Conservation (phyloP, 1,140 invertebrate genomes). For the Diuraphis noxia region DNA sequence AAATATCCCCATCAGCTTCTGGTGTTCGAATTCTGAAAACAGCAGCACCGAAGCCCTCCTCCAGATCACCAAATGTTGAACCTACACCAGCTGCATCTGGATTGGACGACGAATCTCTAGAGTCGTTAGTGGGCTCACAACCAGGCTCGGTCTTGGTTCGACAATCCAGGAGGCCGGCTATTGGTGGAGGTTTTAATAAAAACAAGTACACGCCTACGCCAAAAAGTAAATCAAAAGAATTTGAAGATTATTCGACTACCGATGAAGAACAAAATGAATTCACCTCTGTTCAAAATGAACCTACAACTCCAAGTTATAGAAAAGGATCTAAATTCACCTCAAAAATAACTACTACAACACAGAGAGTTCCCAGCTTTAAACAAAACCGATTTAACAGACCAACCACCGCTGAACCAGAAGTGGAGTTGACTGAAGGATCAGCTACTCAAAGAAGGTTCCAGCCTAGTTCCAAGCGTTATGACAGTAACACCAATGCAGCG, state of each 20-base stretch:
- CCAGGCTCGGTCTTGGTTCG: slow-evolving; percentile 61
- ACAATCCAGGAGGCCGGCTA: slow-evolving; percentile 63
- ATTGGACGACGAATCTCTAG: slow-evolving; percentile 60
- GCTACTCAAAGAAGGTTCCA: not conserved
- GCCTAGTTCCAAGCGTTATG: slow-evolving; percentile 38
- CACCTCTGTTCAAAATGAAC: slow-evolving; percentile 9
- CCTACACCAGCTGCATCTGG: slow-evolving; percentile 48
- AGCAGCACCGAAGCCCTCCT: slow-evolving; percentile 63
- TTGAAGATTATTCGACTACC: slow-evolving; percentile 39
- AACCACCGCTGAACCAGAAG: slow-evolving; percentile 58
- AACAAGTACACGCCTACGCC: slow-evolving; percentile 44
- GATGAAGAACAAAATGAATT: slow-evolving; percentile 43
- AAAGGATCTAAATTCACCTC: slow-evolving; percentile 32
- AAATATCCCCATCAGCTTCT: slow-evolving; percentile 72
- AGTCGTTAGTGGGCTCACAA: slow-evolving; percentile 59
- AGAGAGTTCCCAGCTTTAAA: slow-evolving; percentile 54
- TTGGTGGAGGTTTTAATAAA: slow-evolving; percentile 37
- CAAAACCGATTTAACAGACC: slow-evolving; percentile 62
- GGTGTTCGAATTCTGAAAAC: slow-evolving; percentile 70
- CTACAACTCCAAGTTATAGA: slow-evolving; percentile 44
- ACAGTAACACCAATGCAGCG: slow-evolving; percentile 42
- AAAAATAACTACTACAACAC: slow-evolving; percentile 47
- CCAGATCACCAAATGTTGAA: slow-evolving; percentile 57
- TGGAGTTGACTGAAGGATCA: slow-evolving; percentile 32
- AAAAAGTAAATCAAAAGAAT: slow-evolving; percentile 52